Evolutionary conservation across 23 tunicate genomes (phyloP).

Genomic region (Styela plicata): DNA sequence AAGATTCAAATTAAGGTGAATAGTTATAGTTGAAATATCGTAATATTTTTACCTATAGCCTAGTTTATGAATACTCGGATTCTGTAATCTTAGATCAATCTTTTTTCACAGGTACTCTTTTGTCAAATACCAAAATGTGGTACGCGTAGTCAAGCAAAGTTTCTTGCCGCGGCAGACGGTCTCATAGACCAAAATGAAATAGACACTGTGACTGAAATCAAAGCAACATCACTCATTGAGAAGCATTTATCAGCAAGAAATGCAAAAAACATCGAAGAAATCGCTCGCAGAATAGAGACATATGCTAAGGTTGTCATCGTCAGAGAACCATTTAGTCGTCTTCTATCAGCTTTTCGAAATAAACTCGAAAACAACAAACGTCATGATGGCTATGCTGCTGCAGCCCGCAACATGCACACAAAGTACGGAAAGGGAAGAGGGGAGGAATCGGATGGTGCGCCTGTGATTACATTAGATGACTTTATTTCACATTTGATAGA

Average conservation of each 20-base stretch:
- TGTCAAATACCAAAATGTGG: constrained; percentile 37
- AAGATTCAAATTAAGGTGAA: too few relatives aligned
- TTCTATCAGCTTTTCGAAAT: constrained; percentile 21
- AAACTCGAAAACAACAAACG: constrained; percentile 15
- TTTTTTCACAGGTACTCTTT: not conserved
- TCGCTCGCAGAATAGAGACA: not conserved
- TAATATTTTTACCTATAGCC: too few relatives aligned
- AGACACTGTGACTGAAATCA: not conserved
- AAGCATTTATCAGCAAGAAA: constrained; percentile 12
- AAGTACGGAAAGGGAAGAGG: constrained; percentile 6
- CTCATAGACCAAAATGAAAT: not conserved
- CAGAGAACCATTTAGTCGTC: constrained; percentile 28
- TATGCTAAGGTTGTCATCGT: constrained; percentile 13
- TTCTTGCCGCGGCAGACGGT: constrained; percentile 7
- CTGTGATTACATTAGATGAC: constrained; percentile 9
- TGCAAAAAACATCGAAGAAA: not conserved
- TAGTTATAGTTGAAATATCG: too few relatives aligned
- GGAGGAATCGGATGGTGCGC: constrained; percentile 7
- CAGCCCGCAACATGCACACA: constrained; percentile 9
- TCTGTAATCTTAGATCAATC: too few relatives aligned
- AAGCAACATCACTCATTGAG: constrained; percentile 21
- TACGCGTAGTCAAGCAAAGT: constrained; percentile 49
- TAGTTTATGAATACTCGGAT: too few relatives aligned
- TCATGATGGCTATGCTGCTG: not conserved
- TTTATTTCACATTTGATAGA: constrained; percentile 4